Percentiles rank a stretch among this genome's conserved stretches.
These are phyloP conservation scores for Magallana ariakensis DNA, from an alignment of 1,140 invertebrate genomes.

Conservation along the genomic window DNA sequence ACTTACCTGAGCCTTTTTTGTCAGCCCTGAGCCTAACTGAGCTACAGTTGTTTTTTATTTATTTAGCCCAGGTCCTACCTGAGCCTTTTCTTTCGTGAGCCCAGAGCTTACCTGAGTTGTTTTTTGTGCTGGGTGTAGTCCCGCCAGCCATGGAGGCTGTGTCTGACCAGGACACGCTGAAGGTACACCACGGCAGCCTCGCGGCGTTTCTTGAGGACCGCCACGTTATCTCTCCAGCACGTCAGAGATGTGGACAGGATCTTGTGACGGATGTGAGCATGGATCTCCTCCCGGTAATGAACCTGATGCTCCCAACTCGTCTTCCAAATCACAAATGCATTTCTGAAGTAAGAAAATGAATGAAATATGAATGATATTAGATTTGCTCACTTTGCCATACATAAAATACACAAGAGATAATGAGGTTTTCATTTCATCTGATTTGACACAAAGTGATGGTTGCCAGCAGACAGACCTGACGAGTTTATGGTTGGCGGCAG, in stretches of 20 bases:
- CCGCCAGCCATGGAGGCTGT: conserved; percentile 47
- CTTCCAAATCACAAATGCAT: conserved; percentile 55
- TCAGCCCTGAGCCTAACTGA: too few relatives aligned
- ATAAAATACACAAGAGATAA: not conserved
- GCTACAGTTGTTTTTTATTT: too few relatives aligned
- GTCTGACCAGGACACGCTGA: conserved; percentile 54
- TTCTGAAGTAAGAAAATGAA: conserved; percentile 4
- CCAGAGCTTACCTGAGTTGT: conserved; percentile 48
- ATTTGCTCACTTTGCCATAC: too few relatives aligned
- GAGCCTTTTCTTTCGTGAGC: too few relatives aligned
- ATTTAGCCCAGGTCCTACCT: too few relatives aligned
- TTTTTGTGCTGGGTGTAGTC: conserved; percentile 50
- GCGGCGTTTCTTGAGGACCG: conserved; percentile 42
- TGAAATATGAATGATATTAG: not conserved
- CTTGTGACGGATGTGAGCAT: conserved; percentile 46
- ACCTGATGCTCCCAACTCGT: conserved; percentile 44
- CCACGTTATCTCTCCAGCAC: conserved; percentile 51
- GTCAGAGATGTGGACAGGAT: conserved; percentile 45
- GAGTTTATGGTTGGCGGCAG: conserved; percentile 42
- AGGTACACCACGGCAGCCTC: conserved; percentile 48
- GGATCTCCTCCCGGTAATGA: conserved; percentile 37
- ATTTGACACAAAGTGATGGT: too few relatives aligned
- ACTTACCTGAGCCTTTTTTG: too few relatives aligned
- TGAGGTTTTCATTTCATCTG: too few relatives aligned
- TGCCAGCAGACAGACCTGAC: conserved; percentile 36